Evolutionary conservation across 1,140 invertebrate genomes (phyloP).

Genomic region (Periplaneta americana): DNA sequence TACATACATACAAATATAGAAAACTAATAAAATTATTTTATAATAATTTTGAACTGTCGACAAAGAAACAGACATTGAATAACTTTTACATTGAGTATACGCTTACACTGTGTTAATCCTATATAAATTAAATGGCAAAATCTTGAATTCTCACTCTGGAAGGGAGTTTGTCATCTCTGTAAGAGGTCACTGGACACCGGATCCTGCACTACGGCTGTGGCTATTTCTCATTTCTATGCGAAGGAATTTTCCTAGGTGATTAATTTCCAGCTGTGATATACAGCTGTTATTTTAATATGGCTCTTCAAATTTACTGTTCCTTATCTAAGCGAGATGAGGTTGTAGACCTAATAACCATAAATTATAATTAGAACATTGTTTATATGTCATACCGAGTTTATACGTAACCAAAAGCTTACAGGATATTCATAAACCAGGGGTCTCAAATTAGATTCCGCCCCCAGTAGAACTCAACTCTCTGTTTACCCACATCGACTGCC

Average conservation of each 20-base stretch:
- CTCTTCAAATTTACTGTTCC: neutral
- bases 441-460: too few species aligned
- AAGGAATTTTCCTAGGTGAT: neutral
- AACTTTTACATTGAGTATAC: too few species aligned
- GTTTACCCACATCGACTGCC: too few species aligned
- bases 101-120: too few species aligned
- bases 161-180: too few species aligned
- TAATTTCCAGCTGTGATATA: neutral
- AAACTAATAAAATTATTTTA: too few species aligned
- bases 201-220: neutral
- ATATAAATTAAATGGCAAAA: too few species aligned
- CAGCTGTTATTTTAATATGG: neutral
- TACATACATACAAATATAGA: too few species aligned
- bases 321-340: neutral
- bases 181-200: neutral
- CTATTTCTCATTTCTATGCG: neutral
- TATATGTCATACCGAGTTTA: neutral
- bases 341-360: neutral
- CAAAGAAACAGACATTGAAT: too few species aligned
- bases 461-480: too few species aligned
- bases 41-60: too few species aligned
- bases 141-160: too few species aligned
- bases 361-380: neutral
- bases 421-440: neutral
- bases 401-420: neutral